Base-by-base conservation (phyloP, 53 echinoderm and acorn worm species). In the Paelopatides confundens region DNA sequence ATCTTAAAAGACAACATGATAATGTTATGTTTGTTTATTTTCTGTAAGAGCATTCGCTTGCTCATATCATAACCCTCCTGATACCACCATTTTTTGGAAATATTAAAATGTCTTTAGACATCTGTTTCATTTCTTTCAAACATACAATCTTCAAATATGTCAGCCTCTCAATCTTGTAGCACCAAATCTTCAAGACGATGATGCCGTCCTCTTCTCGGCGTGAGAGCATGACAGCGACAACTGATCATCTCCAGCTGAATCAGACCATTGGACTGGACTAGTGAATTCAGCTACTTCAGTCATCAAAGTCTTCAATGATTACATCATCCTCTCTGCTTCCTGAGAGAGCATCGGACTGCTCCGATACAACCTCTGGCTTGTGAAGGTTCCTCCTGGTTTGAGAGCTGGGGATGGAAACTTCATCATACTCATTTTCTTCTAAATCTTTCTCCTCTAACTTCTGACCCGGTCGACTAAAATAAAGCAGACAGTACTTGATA, bases 261-360 rank as follows among this genome's bases (percentile, higher is more conserved):
- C 2, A 18, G 6, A 6, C 5, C n/a, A 5, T 58, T 21, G 21
- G 48, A 48, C 48, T 12, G 48, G 48, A 9, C 9, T 9, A 48
- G 48, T 9, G 48, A 48, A 14, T 48, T 23, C 58, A 58, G 24
- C 58, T 5, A n/a, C 58, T 23, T 58, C 58, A 91, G 76, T 96
- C 94, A 47, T 93, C 96, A 71, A 91, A 94, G 63, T 96, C 94
- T 68, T 96, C 96, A 35, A 96, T 96, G 40, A 92, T 30, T 1
- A 91, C 49, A 14, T 93, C 93, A 21, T 91, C 90, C 65, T 94
- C 94, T 9, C 88, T 91, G 26, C 77, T 71, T 64, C 58, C 92
- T 6, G 51, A 31, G 10, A 88, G 47, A 5, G 92, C 89, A 68
- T 93, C 93, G 3, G 85, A 49, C 53, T 85, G 68, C 37, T 93